These are phyloP conservation scores for Stomatorhinus ivindoensis DNA, from an alignment of 2,113 vertebrate species.

Conservation along the genomic window DNA sequence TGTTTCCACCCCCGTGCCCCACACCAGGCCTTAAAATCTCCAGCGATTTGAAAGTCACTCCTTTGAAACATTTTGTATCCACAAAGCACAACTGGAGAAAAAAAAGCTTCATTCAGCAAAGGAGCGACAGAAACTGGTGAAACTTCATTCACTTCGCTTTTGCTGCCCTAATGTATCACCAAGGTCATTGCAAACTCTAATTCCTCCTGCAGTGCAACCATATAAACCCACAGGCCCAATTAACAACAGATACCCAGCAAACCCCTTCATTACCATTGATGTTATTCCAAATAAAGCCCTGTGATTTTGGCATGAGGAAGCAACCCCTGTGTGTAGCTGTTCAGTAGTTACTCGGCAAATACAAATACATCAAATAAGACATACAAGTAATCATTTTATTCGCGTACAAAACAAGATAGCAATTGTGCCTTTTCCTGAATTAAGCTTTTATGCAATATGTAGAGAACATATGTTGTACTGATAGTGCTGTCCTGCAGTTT, in stretches of 20 bases:
- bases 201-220: not conserved
- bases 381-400: not conserved
- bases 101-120: not conserved
- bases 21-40: not conserved
- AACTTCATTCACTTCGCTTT: not conserved
- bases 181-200: not conserved
- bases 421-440: not conserved
- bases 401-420: not conserved
- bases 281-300: not conserved
- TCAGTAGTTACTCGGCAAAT: not conserved
- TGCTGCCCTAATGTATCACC: not conserved
- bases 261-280: not conserved
- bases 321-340: not conserved
- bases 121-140: not conserved
- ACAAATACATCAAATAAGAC: not conserved
- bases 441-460: not conserved
- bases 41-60: slow-evolving; percentile 20
- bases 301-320: not conserved
- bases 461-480: not conserved
- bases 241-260: not conserved
- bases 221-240: not conserved
- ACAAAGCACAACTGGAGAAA: not conserved
- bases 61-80: slow-evolving; percentile 12
- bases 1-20: not conserved
- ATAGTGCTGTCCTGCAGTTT: not conserved